Conservation (phyloP, 1,140 invertebrate genomes). For the Microplitis demolitor region DNA sequence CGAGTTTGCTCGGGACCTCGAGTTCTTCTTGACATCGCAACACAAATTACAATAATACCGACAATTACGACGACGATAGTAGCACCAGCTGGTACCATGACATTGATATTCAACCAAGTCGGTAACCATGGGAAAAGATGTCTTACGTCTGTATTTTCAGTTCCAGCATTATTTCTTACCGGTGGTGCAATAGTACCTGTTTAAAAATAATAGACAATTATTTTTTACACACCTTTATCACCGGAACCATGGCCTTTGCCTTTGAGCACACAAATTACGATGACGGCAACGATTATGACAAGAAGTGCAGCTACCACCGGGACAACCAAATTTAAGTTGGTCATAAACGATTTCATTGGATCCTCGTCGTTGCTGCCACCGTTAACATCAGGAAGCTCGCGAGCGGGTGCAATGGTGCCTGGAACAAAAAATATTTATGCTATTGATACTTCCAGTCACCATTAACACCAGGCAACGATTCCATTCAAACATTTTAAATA, state of each 20-base stretch:
- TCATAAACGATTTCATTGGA: constrained; percentile 80
- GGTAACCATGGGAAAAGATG: constrained; percentile 80
- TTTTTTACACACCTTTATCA: constrained; percentile 72
- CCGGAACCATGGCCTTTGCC: constrained; percentile 75
- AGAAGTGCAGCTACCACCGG: constrained; percentile 90
- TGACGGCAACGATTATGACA: constrained; percentile 88
- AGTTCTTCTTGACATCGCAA: constrained; percentile 78
- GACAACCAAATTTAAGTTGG: constrained; percentile 90
- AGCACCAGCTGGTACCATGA: constrained; percentile 81
- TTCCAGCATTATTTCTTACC: constrained; percentile 65
- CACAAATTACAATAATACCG: constrained; percentile 86
- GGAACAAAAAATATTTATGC: constrained; percentile 66
- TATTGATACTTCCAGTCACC: constrained; percentile 45
- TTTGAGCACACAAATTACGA: constrained; percentile 86
- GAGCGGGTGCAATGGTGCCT: constrained; percentile 92
- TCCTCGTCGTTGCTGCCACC: constrained; percentile 68
- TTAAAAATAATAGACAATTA: constrained; percentile 40
- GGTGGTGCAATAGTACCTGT: constrained; percentile 81
- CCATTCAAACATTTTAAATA: constrained; percentile 2
- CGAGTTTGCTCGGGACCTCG: constrained; percentile 76
- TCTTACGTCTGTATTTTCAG: constrained; percentile 64
- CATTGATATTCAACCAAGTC: constrained; percentile 84
- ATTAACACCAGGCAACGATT: constrained; percentile 55
- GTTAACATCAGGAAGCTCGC: constrained; percentile 78
- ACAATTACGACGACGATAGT: constrained; percentile 86